Conservation (phyloP, 2,797 vertebrate genomes). For the Diceros bicornis region DNA sequence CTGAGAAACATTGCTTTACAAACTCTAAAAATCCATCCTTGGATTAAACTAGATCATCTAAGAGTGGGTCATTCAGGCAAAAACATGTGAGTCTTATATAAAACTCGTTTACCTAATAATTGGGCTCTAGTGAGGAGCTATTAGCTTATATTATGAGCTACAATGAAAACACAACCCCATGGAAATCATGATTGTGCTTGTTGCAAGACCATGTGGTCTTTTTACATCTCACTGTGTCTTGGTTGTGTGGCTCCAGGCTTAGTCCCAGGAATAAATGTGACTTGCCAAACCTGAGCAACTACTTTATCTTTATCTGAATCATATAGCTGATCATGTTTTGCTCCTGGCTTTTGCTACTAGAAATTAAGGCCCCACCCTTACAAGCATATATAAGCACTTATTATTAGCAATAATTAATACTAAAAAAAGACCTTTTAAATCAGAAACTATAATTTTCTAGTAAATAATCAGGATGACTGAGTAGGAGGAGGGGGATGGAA, state of each 20-base stretch:
- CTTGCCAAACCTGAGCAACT: not conserved
- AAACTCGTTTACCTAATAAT: not conserved
- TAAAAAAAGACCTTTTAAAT: conserved; percentile 16
- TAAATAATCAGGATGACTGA: not conserved
- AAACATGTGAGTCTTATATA: not conserved
- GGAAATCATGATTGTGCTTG: not conserved
- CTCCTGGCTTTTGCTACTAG: not conserved
- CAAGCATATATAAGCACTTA: not conserved
- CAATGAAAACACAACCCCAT: not conserved
- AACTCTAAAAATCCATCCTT: conserved; percentile 10
- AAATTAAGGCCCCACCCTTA: not conserved
- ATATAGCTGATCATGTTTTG: not conserved
- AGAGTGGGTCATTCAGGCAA: not conserved
- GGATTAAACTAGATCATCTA: not conserved
- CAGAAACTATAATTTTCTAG: conserved; percentile 12
- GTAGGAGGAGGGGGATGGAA: not conserved
- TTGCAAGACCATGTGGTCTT: not conserved
- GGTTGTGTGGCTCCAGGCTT: not conserved
- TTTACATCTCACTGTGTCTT: not conserved
- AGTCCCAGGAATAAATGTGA: not conserved
- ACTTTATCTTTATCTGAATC: not conserved
- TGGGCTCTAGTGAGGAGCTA: not conserved
- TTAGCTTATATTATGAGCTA: not conserved
- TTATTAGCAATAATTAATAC: conserved; percentile 18
- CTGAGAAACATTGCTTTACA: not conserved